Evolutionary conservation across 2,797 vertebrate species (phyloP), one percentile per base, ranked within the genome.

Genomic region (Brotula barbata): DNA sequence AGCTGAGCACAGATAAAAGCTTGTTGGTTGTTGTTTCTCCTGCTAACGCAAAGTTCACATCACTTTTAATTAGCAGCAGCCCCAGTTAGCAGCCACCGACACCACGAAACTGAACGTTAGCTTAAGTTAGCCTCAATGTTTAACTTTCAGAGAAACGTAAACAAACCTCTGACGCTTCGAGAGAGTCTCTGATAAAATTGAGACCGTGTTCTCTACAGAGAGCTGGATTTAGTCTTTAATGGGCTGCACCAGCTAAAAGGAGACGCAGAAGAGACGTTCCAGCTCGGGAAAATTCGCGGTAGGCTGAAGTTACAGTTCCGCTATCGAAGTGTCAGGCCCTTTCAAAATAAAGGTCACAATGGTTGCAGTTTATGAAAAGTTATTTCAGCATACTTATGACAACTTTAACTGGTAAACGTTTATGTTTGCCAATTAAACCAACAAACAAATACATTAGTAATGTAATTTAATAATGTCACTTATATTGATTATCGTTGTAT

Each of bases 231-330:
- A 0, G 1, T 3, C 3, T 1, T 1, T 6, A 7, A 0, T 50
- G 12, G 1, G 5, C 12, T 42, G 1, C 19, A 37, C 1, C 2
- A 34, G 40, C 62, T 7, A 33, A 55, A 6, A 1, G 21, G 6
- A 44, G n/a, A 3, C 2, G 7, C 1, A 5, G 1, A 1, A 1
- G 9, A 1, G 21, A 42, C 3, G 1, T 1, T 36, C 5, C 6
- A 15, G n/a, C n/a, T n/a, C n/a, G n/a, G 57, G 61, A 55, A 66
- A 64, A 72, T 82, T 83, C 65, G 77, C 87, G 87, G 75, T 71
- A 55, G 1, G 60, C 50, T 71, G 55, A 64, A 64, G 1, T 0
- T 5, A 19, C 25, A 66, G 80, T 87, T 87, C 85, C 81, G 68
- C 15, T 14, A 33, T 20, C 1, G 20, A 23, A 20, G 40, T 64